Conservation (phyloP, 2,888 invertebrate species). For the Rugalucina vietnamica region DNA sequence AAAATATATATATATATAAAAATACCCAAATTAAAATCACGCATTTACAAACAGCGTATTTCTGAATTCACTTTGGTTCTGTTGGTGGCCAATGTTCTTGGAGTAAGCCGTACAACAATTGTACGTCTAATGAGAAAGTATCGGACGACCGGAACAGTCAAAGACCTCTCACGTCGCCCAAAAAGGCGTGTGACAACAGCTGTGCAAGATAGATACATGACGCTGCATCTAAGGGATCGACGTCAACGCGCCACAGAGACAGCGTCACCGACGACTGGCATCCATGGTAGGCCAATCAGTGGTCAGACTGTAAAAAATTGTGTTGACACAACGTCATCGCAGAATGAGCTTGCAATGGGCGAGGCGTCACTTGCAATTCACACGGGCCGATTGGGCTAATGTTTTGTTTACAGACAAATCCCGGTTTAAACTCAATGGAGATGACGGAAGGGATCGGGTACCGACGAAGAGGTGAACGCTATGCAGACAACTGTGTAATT, state of each 20-base stretch:
- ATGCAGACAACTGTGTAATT: neutral
- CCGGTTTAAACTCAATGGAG: neutral
- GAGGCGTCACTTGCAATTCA: neutral
- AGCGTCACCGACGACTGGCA: neutral
- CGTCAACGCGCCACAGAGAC: neutral
- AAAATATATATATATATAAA: neutral
- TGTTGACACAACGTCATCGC: neutral
- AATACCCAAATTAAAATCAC: neutral
- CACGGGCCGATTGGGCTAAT: slow-evolving; percentile 18
- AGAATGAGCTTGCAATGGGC: neutral
- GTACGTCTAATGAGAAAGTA: neutral
- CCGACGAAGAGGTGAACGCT: slow-evolving; percentile 7
- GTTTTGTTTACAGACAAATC: slow-evolving; percentile 26
- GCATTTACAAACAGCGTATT: no score
- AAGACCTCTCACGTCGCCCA: neutral
- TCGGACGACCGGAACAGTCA: neutral
- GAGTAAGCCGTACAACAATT: neutral
- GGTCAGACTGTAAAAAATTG: neutral
- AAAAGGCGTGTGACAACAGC: neutral
- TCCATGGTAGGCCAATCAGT: neutral
- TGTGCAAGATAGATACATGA: neutral
- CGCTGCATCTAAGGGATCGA: neutral
- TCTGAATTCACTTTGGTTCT: no score
- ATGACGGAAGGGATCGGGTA: slow-evolving; percentile 15
- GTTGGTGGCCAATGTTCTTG: neutral